Conservation (phyloP, 2,113 vertebrate genomes). For the Phocoena sinus region DNA sequence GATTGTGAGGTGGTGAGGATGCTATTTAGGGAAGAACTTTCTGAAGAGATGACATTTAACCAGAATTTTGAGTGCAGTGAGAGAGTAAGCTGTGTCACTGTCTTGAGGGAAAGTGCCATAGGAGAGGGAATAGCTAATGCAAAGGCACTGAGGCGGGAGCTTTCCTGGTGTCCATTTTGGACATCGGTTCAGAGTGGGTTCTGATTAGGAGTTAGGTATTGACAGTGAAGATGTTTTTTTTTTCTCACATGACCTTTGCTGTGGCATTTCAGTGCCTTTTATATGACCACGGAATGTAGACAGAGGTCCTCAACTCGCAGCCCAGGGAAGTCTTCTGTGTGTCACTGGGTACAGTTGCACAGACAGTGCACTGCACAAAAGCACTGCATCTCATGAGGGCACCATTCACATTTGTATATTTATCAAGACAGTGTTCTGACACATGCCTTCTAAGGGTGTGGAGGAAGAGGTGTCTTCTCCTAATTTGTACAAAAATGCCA, state of each 20-base stretch:
- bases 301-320: neutral
- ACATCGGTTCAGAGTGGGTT: neutral
- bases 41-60: neutral
- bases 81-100: neutral
- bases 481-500: neutral
- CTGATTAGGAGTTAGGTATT: neutral
- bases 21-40: neutral
- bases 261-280: neutral
- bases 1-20: neutral
- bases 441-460: neutral
- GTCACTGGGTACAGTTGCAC: neutral
- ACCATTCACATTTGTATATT: neutral
- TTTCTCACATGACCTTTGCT: neutral
- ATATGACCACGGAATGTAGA: neutral
- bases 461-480: neutral
- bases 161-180: neutral
- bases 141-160: neutral
- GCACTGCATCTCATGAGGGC: rapidly evolving
- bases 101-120: neutral
- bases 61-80: neutral
- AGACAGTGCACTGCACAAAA: neutral
- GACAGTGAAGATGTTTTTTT: rapidly evolving
- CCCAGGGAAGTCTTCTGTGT: neutral
- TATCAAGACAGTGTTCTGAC: neutral
- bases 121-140: neutral